Conservation (phyloP, 2,888 invertebrate genomes). For the Hermaeophaga mercurialis region DNA sequence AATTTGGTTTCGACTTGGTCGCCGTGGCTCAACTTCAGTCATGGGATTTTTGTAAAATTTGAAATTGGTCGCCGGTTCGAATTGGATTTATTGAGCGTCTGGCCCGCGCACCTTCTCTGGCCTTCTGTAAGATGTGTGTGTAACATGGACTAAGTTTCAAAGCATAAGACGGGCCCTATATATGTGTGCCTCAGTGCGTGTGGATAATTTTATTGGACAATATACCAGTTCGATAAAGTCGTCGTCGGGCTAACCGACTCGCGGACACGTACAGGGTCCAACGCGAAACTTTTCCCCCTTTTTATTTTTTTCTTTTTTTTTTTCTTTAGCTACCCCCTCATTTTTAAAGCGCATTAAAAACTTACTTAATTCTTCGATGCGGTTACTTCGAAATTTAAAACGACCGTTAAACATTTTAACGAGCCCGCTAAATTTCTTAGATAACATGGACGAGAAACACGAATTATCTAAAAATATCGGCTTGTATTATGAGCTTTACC, state of each 20-base stretch:
- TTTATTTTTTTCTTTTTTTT: no score
- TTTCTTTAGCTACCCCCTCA: no score
- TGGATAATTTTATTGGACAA: conserved; percentile 42
- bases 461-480: no score
- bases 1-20: conserved; percentile 29
- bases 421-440: no score
- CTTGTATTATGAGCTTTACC: no score
- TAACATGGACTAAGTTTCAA: conserved; percentile 47
- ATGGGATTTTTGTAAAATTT: conserved; percentile 25
- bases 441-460: no score
- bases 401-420: no score
- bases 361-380: no score
- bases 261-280: conserved; percentile 18
- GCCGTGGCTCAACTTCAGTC: conserved; percentile 29
- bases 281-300: no score
- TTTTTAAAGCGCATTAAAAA: no score
- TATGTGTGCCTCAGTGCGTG: conserved; percentile 48
- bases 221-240: conserved; percentile 44
- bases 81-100: conserved; percentile 11
- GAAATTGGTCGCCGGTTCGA: conserved; percentile 25
- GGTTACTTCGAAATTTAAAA: no score
- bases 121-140: conserved; percentile 40
- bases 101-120: conserved; percentile 29
- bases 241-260: conserved; percentile 28
- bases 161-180: conserved; percentile 48